Conservation (phyloP, 2,113 vertebrate genomes). For the Ceuthmochares aereus region DNA sequence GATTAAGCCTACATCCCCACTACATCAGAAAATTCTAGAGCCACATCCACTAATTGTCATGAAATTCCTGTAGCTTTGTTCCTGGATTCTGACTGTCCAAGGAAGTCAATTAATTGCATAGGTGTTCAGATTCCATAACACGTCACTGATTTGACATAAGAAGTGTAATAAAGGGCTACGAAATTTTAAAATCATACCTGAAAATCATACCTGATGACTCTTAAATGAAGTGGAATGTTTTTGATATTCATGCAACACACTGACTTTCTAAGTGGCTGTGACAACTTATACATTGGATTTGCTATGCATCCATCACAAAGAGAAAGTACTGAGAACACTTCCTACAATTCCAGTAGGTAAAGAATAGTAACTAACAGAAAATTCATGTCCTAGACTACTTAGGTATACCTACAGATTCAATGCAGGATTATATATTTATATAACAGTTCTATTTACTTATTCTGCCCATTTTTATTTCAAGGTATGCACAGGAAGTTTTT, state of each 20-base stretch:
- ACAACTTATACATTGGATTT: background rate
- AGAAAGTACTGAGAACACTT: background rate
- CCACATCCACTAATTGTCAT: background rate
- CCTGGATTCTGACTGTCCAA: background rate
- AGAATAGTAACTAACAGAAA: background rate
- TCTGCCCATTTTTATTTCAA: constrained; percentile 35
- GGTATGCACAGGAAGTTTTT: background rate
- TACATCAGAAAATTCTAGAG: background rate
- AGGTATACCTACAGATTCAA: background rate
- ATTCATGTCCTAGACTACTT: background rate
- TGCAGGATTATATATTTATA: background rate
- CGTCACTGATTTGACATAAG: background rate
- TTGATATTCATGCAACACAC: background rate
- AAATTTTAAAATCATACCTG: background rate
- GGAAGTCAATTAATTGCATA: background rate
- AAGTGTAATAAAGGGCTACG: background rate
- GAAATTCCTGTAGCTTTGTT: background rate
- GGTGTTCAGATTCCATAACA: background rate
- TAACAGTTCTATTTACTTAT: constrained; percentile 42
- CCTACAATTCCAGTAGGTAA: background rate
- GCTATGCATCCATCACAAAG: background rate
- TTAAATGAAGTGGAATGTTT: background rate
- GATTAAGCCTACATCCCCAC: background rate
- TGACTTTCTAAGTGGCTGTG: background rate
- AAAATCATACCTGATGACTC: background rate